Percentiles rank a stretch among this genome's conserved stretches.
phyloP scores from a whole-genome alignment of 2,797 vertebrate genomes.

The Argyrosomus regius region DNA sequence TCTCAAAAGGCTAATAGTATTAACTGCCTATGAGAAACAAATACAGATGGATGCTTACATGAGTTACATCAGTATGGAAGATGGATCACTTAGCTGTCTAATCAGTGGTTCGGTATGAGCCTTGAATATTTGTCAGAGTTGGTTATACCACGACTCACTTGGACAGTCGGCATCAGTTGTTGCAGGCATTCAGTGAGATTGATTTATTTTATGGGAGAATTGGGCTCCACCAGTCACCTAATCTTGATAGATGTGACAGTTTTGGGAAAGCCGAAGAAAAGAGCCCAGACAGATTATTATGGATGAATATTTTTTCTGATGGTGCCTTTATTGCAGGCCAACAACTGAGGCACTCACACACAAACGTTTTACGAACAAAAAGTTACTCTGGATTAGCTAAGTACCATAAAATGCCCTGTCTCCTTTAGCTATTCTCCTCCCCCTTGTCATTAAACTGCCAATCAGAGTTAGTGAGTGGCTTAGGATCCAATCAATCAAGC shows the following conservation, averaged over 20 bases:
- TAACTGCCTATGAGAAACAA: conserved; percentile 75
- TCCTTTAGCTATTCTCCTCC: conserved; percentile 66
- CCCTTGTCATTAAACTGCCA: conserved; percentile 84
- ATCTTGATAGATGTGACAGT: conserved; percentile 77
- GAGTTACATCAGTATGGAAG: conserved; percentile 45
- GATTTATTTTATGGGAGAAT: conserved; percentile 69
- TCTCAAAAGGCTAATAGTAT: conserved; percentile 81
- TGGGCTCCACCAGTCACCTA: conserved; percentile 67
- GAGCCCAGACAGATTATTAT: conserved; percentile 66
- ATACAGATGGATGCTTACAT: conserved; percentile 76
- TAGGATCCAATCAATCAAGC: conserved; percentile 85
- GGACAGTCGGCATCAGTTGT: conserved; percentile 65
- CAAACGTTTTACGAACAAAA: conserved; percentile 46
- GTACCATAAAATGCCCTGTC: conserved; percentile 59
- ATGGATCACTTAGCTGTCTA: conserved; percentile 72
- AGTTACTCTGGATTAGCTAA: conserved; percentile 64
- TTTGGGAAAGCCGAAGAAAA: conserved; percentile 58
- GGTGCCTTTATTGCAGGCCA: conserved; percentile 43
- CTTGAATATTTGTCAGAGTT: conserved; percentile 75
- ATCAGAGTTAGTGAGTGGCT: conserved; percentile 78
- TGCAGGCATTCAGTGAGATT: conserved; percentile 64
- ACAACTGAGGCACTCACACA: conserved; percentile 30
- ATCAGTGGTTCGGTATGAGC: conserved; percentile 70
- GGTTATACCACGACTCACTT: conserved; percentile 59
- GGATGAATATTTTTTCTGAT: conserved; percentile 65